phyloP scores from a whole-genome alignment of 2,797 vertebrate genomes.

The Phrynocephalus guinanensis region DNA sequence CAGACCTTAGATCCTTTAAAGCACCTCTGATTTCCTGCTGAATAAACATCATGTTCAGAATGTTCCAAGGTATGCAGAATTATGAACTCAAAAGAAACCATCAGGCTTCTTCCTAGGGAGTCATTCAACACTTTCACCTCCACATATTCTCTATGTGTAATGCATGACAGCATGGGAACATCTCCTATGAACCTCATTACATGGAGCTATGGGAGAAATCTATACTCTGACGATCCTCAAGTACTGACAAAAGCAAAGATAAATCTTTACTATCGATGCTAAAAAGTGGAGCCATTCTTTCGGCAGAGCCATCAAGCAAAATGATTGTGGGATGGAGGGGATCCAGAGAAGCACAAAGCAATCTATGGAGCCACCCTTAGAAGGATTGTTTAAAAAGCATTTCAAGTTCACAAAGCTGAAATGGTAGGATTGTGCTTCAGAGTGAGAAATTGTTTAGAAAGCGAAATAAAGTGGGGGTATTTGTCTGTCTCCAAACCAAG shows the following conservation, averaged over 20 bases:
- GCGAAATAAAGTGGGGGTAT: no score
- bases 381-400: background rate
- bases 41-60: background rate
- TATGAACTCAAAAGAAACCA: background rate
- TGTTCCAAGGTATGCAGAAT: conserved; percentile 20
- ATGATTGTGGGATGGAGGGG: background rate
- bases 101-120: background rate
- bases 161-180: accelerated
- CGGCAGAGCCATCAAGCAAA: background rate
- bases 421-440: no score
- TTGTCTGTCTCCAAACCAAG: no score
- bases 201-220: conserved; percentile 3
- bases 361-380: background rate
- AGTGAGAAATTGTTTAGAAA: no score
- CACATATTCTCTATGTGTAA: background rate
- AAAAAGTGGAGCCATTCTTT: background rate
- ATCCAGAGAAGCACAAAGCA: background rate
- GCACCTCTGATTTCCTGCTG: background rate
- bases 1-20: background rate
- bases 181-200: background rate
- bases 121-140: conserved; percentile 11
- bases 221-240: background rate
- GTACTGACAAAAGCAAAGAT: background rate
- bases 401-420: no score
- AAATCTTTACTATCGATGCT: background rate